A percentile compares a stretch with the other conserved stretches of the same genome.
Evolutionary conservation across 2,113 vertebrate genomes (phyloP).

Genomic region (Lathamus discolor): DNA sequence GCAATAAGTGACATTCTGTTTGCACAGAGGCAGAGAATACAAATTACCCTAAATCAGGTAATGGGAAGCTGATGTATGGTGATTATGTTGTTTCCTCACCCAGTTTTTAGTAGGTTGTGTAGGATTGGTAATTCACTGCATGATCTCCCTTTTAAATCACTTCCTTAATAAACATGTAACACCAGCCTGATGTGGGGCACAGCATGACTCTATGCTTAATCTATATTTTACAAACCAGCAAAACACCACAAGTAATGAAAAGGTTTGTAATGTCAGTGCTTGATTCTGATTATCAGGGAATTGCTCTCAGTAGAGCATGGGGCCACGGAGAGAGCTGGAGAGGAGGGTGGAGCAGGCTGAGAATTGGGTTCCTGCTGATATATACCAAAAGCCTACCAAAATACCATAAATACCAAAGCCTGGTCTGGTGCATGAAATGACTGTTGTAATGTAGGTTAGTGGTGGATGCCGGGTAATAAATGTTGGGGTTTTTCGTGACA

Average conservation of each 20-base stretch:
- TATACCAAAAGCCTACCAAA: neutral
- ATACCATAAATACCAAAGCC: neutral
- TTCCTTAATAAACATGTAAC: conserved; percentile 63
- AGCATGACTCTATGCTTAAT: conserved; percentile 27
- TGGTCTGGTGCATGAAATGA: neutral
- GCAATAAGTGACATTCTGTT: conserved; percentile 49
- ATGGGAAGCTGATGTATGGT: conserved; percentile 45
- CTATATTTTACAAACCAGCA: conserved; percentile 37
- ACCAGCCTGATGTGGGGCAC: conserved; percentile 39
- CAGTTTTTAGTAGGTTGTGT: conserved; percentile 13
- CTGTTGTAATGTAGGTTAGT: neutral
- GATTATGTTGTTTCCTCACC: conserved; percentile 41
- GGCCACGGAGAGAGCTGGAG: neutral
- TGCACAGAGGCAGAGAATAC: conserved; percentile 59
- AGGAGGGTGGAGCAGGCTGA: neutral
- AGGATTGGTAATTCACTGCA: conserved; percentile 13
- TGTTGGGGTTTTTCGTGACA: neutral
- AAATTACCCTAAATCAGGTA: conserved; percentile 64
- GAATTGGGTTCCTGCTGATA: neutral
- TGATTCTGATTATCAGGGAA: neutral
- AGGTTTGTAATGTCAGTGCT: neutral
- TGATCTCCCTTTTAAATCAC: conserved; percentile 53
- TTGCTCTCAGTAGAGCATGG: neutral
- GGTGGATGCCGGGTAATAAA: accelerated
- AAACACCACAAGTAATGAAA: conserved; percentile 21